These are phyloP conservation scores for Cyprinodon brontotheroides DNA, from an alignment of 2,113 vertebrate species.

Conservation along the genomic window DNA sequence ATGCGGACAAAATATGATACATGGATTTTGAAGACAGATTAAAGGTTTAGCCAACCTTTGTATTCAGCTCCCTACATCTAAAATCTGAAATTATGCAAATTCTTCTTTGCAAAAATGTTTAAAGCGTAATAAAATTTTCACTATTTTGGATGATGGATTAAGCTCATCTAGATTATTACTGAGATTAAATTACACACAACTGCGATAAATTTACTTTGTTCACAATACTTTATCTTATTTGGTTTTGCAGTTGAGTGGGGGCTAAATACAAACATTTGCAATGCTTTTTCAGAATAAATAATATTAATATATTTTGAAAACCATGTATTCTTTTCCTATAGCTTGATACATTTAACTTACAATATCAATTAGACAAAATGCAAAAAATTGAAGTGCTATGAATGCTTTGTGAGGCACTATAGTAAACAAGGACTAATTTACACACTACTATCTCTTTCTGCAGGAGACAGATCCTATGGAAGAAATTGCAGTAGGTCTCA, in stretches of 20 bases:
- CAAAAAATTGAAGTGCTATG: not conserved
- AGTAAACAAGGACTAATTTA: not conserved
- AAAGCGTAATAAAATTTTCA: not conserved
- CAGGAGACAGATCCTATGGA: slow-evolving; percentile 82
- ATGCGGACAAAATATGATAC: not conserved
- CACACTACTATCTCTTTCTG: slow-evolving; percentile 20
- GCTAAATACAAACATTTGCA: too few relatives aligned
- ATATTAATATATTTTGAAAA: too few relatives aligned
- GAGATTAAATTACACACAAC: too few relatives aligned
- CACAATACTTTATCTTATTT: not conserved
- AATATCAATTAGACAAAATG: not conserved
- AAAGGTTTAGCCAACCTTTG: not conserved
- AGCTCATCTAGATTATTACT: too few relatives aligned
- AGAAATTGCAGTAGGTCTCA: slow-evolving; percentile 77
- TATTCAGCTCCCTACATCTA: not conserved
- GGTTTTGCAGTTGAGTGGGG: not conserved
- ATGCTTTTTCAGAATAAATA: too few relatives aligned
- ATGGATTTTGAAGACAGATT: not conserved
- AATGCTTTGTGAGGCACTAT: not conserved
- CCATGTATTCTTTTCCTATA: too few relatives aligned
- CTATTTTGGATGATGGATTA: not conserved
- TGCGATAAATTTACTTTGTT: not conserved
- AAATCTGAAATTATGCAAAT: not conserved
- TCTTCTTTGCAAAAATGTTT: not conserved
- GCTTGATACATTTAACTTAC: not conserved